A percentile compares a stretch with the other conserved stretches of the same genome.
These are phyloP conservation scores for Cacoxenus indagator DNA, from an alignment of 2,888 invertebrate genomes.

Conservation along the genomic window DNA sequence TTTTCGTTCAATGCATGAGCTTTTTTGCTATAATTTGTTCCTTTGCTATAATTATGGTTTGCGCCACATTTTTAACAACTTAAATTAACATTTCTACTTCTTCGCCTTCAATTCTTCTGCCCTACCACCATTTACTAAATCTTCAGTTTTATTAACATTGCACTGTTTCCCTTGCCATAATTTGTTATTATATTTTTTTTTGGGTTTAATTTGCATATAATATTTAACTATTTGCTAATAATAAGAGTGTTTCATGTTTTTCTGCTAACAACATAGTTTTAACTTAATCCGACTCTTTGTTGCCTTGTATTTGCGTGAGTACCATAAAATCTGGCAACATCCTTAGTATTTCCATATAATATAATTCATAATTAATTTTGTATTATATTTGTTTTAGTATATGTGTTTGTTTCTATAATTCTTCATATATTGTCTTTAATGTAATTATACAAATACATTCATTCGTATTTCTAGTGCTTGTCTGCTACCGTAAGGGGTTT, in stretches of 20 bases:
- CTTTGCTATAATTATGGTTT: neutral
- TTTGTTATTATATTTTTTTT: neutral
- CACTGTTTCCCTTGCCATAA: slow-evolving; percentile 1
- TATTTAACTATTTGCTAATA: slow-evolving; percentile 17
- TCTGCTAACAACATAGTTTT: slow-evolving; percentile 23
- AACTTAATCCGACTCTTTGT: slow-evolving; percentile 42
- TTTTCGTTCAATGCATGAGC: neutral
- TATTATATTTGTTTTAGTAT: slow-evolving; percentile 6
- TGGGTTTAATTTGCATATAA: slow-evolving; percentile 12
- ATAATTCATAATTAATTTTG: slow-evolving; percentile 23
- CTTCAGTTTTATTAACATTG: neutral
- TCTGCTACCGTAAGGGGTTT: slow-evolving; percentile 33
- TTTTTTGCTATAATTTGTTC: neutral
- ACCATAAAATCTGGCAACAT: slow-evolving; percentile 4
- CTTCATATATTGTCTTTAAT: slow-evolving; percentile 55
- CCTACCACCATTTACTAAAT: neutral
- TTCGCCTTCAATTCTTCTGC: slow-evolving; percentile 10
- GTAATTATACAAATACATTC: slow-evolving; percentile 25
- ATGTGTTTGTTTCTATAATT: slow-evolving; percentile 20
- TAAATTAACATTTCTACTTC: slow-evolving; percentile 54
- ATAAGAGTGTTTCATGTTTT: neutral
- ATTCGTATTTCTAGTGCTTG: slow-evolving; percentile 12
- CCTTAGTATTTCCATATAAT: slow-evolving; percentile 25
- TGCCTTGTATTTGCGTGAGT: slow-evolving; percentile 6
- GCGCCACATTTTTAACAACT: slow-evolving; percentile 29